A percentile compares a stretch with the other conserved stretches of the same genome.
Evolutionary conservation across 1,140 invertebrate species (phyloP).

Genomic region (Lordiphosa clarofinis): DNA sequence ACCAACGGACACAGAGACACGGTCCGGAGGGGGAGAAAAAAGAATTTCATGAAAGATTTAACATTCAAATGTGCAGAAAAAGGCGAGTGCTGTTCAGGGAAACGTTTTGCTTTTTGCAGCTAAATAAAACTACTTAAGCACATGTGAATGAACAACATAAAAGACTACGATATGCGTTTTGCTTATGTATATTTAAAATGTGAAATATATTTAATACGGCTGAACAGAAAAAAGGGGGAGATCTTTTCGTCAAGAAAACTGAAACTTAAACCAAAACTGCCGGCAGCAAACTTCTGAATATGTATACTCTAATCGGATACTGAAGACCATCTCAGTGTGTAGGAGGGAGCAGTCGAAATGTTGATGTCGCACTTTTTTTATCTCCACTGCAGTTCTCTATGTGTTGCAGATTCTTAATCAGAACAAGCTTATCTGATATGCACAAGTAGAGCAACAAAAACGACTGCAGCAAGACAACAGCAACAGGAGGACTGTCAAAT

Average conservation of each 20-base stretch:
- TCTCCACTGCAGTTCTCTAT: not conserved
- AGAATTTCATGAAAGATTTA: slow-evolving; percentile 75
- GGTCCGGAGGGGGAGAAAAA: slow-evolving; percentile 25
- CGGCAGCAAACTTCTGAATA: slow-evolving; percentile 50
- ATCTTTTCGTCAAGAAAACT: slow-evolving; percentile 40
- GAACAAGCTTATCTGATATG: slow-evolving; percentile 65
- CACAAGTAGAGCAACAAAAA: slow-evolving; percentile 37
- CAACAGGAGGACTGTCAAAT: slow-evolving; percentile 51
- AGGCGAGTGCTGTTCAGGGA: slow-evolving; percentile 12
- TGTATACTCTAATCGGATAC: slow-evolving; percentile 33
- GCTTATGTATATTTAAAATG: slow-evolving; percentile 59
- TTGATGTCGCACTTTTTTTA: slow-evolving; percentile 11
- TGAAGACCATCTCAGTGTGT: slow-evolving; percentile 3
- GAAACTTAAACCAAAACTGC: slow-evolving; percentile 33
- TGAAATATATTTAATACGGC: slow-evolving; percentile 31
- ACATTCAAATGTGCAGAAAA: slow-evolving; percentile 70
- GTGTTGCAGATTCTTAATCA: slow-evolving; percentile 71
- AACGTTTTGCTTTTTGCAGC: slow-evolving; percentile 27
- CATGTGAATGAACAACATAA: slow-evolving; percentile 63
- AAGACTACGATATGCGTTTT: slow-evolving; percentile 42
- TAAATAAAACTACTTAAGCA: slow-evolving; percentile 75
- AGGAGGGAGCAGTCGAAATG: not conserved
- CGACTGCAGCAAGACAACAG: slow-evolving; percentile 4
- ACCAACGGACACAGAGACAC: slow-evolving; percentile 16
- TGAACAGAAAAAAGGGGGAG: slow-evolving; percentile 9